phyloP scores from a whole-genome alignment of 2,888 invertebrate species.

The Balanococcus diminutus region DNA sequence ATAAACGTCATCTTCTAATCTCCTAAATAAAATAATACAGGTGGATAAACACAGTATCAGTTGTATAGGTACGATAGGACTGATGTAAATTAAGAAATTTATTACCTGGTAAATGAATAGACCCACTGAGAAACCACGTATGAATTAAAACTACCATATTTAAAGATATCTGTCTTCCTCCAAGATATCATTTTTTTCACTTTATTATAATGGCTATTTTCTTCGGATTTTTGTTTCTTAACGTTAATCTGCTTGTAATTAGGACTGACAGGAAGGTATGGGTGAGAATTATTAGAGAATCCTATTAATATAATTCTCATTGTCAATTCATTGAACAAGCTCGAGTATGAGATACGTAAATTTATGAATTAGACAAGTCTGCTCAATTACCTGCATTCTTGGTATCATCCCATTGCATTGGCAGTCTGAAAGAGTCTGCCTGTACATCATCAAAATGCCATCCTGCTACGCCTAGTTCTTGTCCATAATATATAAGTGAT shows the following conservation, averaged over 20 bases:
- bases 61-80: no score
- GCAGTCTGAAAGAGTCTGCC: not conserved
- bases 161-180: not conserved
- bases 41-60: no score
- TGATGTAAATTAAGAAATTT: no score
- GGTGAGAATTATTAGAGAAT: not conserved
- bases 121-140: not conserved
- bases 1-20: not conserved
- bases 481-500: no score
- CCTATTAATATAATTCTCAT: constrained; percentile 31
- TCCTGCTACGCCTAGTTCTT: no score
- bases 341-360: no score
- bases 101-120: not conserved
- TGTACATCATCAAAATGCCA: constrained; percentile 59
- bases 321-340: no score
- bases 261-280: constrained; percentile 50
- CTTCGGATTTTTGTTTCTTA: constrained; percentile 20
- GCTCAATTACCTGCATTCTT: not conserved
- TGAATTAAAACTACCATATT: not conserved
- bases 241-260: constrained; percentile 50
- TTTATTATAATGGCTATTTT: constrained; percentile 46
- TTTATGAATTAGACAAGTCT: no score
- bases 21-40: no score
- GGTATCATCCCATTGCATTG: constrained; percentile 6
- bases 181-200: constrained; percentile 48